Evolutionary conservation across 2,888 invertebrate genomes (phyloP).

Genomic region (Patella depressa): DNA sequence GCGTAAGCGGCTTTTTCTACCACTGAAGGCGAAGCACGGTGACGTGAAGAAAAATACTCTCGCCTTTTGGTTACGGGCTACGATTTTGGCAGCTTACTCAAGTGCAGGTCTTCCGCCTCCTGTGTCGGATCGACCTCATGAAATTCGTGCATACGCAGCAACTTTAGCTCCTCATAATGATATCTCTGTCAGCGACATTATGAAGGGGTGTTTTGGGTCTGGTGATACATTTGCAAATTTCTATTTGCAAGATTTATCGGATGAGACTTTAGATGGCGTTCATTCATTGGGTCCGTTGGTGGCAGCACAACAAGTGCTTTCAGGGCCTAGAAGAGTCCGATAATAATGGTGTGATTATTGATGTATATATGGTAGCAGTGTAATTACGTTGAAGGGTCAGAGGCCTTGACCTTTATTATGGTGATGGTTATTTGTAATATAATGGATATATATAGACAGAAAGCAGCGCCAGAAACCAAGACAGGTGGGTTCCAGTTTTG

Average conservation of each 20-base stretch:
- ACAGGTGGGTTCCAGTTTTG: neutral
- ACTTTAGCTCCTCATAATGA: neutral
- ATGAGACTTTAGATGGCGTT: neutral
- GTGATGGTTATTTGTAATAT: conserved; percentile 1
- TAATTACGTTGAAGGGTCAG: neutral
- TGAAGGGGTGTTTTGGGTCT: neutral
- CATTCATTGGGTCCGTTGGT: neutral
- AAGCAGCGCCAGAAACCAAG: neutral
- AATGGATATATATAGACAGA: neutral
- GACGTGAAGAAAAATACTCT: neutral
- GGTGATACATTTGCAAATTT: neutral
- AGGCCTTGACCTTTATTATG: conserved; percentile 3
- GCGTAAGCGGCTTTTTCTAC: neutral
- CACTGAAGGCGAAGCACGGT: neutral
- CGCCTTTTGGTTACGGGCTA: neutral
- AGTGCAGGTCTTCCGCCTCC: neutral
- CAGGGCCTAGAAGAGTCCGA: neutral
- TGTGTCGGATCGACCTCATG: neutral
- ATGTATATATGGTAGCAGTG: neutral
- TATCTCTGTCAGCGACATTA: neutral
- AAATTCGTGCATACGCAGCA: neutral
- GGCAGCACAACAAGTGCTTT: neutral
- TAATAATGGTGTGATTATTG: neutral
- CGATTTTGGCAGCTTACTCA: neutral
- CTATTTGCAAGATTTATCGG: neutral